Conservation (phyloP, 2,888 invertebrate genomes). For the Ceriagrion tenellum region DNA sequence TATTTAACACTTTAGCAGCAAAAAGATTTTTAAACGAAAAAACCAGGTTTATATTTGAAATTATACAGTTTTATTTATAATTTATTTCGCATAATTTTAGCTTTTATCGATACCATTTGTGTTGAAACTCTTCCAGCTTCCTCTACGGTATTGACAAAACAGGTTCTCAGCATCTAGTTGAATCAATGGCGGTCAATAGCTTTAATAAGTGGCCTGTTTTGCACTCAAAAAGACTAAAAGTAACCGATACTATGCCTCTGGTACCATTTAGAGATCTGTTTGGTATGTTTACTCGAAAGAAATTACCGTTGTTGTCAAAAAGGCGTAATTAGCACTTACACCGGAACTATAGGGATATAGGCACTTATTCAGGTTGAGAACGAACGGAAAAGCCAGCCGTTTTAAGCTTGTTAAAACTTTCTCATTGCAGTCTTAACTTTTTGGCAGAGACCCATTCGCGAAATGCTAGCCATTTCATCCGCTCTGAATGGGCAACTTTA, state of each 20-base stretch:
- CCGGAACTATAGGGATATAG: not conserved
- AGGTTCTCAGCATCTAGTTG: not conserved
- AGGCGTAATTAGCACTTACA: not conserved
- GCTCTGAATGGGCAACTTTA: not conserved
- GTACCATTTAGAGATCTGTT: not conserved
- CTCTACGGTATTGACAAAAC: too few species aligned
- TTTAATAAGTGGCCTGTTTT: not conserved
- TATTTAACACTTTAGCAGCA: too few species aligned
- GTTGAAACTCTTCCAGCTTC: too few species aligned
- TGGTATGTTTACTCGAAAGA: not conserved
- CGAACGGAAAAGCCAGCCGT: not conserved
- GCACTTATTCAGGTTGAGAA: not conserved
- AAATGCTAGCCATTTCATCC: not conserved
- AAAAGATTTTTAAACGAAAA: too few species aligned
- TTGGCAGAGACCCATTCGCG: not conserved
- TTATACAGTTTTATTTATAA: too few species aligned
- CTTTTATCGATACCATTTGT: too few species aligned
- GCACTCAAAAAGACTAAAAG: not conserved
- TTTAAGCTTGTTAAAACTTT: conserved; percentile 11
- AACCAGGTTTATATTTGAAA: too few species aligned
- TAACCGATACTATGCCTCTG: not conserved
- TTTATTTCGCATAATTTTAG: too few species aligned
- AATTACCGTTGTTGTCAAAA: not conserved
- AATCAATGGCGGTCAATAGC: not conserved
- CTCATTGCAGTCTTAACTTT: not conserved